Evolutionary conservation across 2,113 vertebrate species (phyloP), one percentile per base, ranked within the genome.

Genomic region (Dasypus novemcinctus): DNA sequence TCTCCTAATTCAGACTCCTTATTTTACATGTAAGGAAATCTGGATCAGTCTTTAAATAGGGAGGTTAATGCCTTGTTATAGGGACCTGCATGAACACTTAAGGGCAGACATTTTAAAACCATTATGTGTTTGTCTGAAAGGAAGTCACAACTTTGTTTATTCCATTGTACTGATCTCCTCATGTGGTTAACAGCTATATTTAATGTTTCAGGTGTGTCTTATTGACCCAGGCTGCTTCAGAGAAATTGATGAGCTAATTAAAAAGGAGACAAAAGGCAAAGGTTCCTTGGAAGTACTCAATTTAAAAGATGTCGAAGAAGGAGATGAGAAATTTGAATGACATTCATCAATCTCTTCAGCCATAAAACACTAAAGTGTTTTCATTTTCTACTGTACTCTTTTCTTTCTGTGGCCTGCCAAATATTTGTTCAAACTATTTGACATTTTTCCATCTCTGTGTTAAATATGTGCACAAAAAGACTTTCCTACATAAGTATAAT

Each of bases 201-300:
- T 14, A 21, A 33, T 83, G 1, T 98, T 97, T 23, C 98, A 99
- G 99, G 99, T 99, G 38, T 99, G 99, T 97, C 98, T 99, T 88
- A 99, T 99, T 88, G 99, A 99, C 97, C 99, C 99, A 0, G 99
- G 99, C 97, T 99, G 99, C 98, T 99, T 99, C 98, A 98, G 99
- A 82, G 99, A 99, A 97, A 99, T 99, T 0, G 99, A 99, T n/a
- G 99, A 99, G 97, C 98, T 99, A 96, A 99, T 99, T 87, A 99
- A 99, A 90, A 99, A 99, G 1, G 99, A 99, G 98, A 99, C 99
- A 0, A 99, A 99, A 98, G 99, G 99, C 86, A 98, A 98, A 72
- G 99, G 99, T 21, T 98, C 99, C 0, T 98, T 99, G 97, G 99
- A 99, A 97, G 99, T 99, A 21, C 98, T 99, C 95, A 99, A 96